phyloP scores from a whole-genome alignment of 2,888 invertebrate species.

The Merodon equestris region DNA sequence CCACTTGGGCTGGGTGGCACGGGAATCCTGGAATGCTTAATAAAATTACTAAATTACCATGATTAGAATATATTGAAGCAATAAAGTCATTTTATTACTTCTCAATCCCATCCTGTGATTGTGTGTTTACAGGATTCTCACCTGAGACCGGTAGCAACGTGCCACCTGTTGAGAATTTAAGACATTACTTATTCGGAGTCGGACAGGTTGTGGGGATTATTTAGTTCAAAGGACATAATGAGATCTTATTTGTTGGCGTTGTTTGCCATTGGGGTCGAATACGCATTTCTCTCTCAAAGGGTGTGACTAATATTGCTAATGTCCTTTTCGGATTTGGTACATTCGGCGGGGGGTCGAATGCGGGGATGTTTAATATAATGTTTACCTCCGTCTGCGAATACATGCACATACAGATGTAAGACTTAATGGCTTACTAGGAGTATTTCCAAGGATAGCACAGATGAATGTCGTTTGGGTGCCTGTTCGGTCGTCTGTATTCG shows the following conservation, averaged over 20 bases:
- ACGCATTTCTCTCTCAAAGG: constrained; percentile 47
- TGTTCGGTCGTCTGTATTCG: constrained; percentile 5
- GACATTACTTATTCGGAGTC: constrained; percentile 61
- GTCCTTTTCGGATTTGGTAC: constrained; percentile 56
- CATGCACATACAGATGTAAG: background rate
- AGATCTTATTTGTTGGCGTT: constrained; percentile 64
- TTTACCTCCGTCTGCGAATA: constrained; percentile 46
- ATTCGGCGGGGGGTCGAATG: constrained; percentile 43
- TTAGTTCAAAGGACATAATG: constrained; percentile 62
- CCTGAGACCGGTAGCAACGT: constrained; percentile 22
- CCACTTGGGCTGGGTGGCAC: constrained; percentile 34
- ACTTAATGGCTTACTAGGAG: constrained; percentile 48
- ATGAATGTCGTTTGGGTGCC: constrained; percentile 21
- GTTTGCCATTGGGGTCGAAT: constrained; percentile 42
- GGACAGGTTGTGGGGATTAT: constrained; percentile 53
- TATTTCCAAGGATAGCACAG: constrained; percentile 44
- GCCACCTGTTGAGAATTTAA: constrained; percentile 65
- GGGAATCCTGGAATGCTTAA: constrained; percentile 62
- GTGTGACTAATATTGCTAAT: constrained; percentile 66
- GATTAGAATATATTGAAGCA: constrained; percentile 77
- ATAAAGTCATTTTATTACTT: constrained; percentile 74
- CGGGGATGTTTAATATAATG: constrained; percentile 54
- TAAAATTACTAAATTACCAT: constrained; percentile 73
- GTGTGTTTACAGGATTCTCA: constrained; percentile 34
- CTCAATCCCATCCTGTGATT: constrained; percentile 57